phyloP scores from a whole-genome alignment of 2,113 vertebrate genomes.

The Amblyornis subalaris region DNA sequence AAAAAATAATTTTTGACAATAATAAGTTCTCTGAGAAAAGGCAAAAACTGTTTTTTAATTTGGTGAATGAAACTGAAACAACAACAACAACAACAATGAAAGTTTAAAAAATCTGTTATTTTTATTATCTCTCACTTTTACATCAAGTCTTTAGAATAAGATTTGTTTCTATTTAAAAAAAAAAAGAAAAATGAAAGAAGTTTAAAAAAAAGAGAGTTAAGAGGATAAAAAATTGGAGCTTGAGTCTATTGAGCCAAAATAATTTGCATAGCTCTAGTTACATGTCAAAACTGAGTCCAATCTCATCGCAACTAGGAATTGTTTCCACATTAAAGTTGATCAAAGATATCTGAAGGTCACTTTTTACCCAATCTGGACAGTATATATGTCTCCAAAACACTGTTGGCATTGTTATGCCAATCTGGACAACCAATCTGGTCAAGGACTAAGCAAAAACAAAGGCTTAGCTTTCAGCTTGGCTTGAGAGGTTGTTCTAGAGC shows the following conservation, averaged over 20 bases:
- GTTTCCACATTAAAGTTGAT: constrained; percentile 45
- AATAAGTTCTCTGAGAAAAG: background rate
- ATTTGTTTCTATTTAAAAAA: background rate
- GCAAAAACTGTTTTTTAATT: background rate
- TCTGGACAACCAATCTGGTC: constrained; percentile 53
- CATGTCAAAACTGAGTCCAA: constrained; percentile 34
- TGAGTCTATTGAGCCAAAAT: background rate
- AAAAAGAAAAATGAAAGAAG: background rate
- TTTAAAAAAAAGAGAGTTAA: background rate
- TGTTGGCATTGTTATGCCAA: constrained; percentile 44
- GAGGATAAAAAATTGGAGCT: background rate
- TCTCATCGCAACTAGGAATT: constrained; percentile 41
- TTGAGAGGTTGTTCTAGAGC: constrained; percentile 38
- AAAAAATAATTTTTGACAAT: background rate
- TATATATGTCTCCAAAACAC: background rate
- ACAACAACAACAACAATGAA: background rate
- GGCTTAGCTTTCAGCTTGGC: constrained; percentile 43
- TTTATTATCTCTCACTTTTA: background rate
- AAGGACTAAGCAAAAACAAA: constrained; percentile 52
- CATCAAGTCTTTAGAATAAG: background rate
- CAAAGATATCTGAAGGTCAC: constrained; percentile 35
- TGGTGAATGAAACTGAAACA: background rate
- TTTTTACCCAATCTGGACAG: background rate
- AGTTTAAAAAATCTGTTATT: background rate
- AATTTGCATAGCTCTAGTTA: background rate